Base-by-base conservation (phyloP, 2,888 invertebrate species). In the Oeneis ivallda region DNA sequence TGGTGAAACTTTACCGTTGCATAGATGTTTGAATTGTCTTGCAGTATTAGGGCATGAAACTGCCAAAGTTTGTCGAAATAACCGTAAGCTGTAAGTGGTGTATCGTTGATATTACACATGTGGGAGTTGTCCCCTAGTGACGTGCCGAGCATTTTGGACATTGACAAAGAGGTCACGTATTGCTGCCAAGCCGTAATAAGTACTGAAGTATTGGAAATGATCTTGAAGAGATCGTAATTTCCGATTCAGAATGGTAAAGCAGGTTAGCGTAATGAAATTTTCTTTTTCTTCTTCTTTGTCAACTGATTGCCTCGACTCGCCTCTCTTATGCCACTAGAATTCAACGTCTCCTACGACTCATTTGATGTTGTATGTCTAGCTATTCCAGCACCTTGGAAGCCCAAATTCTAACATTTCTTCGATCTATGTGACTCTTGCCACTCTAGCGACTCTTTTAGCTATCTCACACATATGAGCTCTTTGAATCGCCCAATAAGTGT, bases 151-250 rank as follows among this genome's bases (percentile, higher is more conserved):
- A 84, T 83, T 73, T 69, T 66, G 65, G 71, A 72, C 72, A 78
- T 84, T 77, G 67, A 78, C 76, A 86, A 83, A 80, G 78, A 70
- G 73, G 82, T 87, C 87, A 86, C 87, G 86, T 86, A 79, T 58
- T 74, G 71, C 72, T 62, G 68, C 72, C 70, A 68, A 66, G 65
- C 70, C 64, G 69, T 74, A 79, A 77, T 78, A 81, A 79, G 78
- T 77, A 77, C 73, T 72, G 62, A 66, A 68, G 32, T 13, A 50
- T 13, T 56, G 37, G 43, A 56, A 34, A 19, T 26, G 17, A 26
- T 50, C 45, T 37, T 64, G 45, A 9, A 10, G 58, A 15, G 34
- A 26, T 9, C 17, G 0, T 50, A 17, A 19, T 50, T 50, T 50
- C 17, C n/a, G 26, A 50, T 11, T 26, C 9, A 13, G 8, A 9